These are phyloP conservation scores for Torymus auratus DNA, from an alignment of 2,888 invertebrate species.

Conservation along the genomic window DNA sequence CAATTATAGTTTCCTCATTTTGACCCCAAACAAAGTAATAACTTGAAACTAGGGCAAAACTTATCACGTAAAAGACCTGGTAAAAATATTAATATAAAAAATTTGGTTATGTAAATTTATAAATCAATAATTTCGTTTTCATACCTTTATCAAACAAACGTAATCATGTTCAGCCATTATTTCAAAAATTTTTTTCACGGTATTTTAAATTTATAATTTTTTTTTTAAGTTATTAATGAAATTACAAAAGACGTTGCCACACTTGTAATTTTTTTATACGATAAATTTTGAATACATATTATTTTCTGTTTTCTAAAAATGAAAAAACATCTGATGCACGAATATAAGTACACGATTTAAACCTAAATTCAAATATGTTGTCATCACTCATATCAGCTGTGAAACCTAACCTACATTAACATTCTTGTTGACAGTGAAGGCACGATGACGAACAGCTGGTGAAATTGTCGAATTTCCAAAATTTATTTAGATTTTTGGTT, in stretches of 20 bases:
- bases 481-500: slow-evolving; percentile 41
- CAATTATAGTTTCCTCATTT: slow-evolving; percentile 56
- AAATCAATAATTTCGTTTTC: neutral
- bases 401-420: slow-evolving; percentile 40
- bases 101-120: slow-evolving; percentile 6
- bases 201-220: too few relatives aligned
- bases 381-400: slow-evolving; percentile 22
- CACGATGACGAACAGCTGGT: slow-evolving; percentile 54
- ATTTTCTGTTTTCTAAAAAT: neutral
- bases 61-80: slow-evolving; percentile 58
- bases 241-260: too few relatives aligned
- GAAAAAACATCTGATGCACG: slow-evolving; percentile 14
- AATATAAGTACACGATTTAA: neutral
- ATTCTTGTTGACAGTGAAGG: slow-evolving; percentile 24
- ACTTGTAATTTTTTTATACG: too few relatives aligned
- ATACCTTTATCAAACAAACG: slow-evolving; percentile 31
- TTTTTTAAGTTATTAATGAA: too few relatives aligned
- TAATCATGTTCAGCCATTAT: too few relatives aligned
- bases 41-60: slow-evolving; percentile 63
- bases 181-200: too few relatives aligned
- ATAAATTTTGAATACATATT: too few relatives aligned
- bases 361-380: slow-evolving; percentile 11
- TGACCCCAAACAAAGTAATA: slow-evolving; percentile 67
- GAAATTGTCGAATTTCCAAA: slow-evolving; percentile 33
- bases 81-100: slow-evolving; percentile 11